A percentile compares a stretch with the other conserved stretches of the same genome.
Evolutionary conservation across 2,888 invertebrate genomes (phyloP).

Genomic region (Tillus elongatus): DNA sequence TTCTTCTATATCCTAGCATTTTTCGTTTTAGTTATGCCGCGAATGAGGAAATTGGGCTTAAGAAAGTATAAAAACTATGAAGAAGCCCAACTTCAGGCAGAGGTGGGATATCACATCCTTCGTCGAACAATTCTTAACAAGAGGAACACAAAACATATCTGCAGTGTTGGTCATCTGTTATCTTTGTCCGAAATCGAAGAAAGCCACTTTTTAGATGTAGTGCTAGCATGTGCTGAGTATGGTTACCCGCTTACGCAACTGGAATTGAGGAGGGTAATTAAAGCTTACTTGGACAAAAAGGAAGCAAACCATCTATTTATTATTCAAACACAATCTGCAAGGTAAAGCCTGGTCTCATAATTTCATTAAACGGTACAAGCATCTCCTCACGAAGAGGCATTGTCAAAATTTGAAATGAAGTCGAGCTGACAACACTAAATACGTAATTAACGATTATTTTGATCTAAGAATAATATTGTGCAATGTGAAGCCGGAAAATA

Average conservation of each 20-base stretch:
- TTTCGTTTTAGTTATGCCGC: too few relatives aligned
- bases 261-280: neutral
- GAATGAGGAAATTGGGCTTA: too few relatives aligned
- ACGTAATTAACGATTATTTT: too few relatives aligned
- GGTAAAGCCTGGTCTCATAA: neutral
- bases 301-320: neutral
- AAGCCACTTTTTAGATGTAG: neutral
- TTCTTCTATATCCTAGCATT: too few relatives aligned
- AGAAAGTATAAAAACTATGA: too few relatives aligned
- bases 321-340: conserved; percentile 3
- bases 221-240: neutral
- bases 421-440: too few relatives aligned
- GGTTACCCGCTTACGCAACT: neutral
- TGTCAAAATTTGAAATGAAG: conserved; percentile 6
- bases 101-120: conserved; percentile 2
- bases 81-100: too few relatives aligned
- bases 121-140: neutral
- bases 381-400: neutral
- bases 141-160: neutral
- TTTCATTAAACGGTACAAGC: conserved; percentile 4
- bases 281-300: conserved; percentile 6
- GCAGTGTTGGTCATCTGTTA: neutral
- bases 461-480: too few relatives aligned
- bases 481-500: neutral
- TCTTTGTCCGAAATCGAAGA: conserved; percentile 2